These are phyloP conservation scores for Theropithecus gelada DNA, from an alignment of 2,113 vertebrate genomes.

Conservation along the genomic window DNA sequence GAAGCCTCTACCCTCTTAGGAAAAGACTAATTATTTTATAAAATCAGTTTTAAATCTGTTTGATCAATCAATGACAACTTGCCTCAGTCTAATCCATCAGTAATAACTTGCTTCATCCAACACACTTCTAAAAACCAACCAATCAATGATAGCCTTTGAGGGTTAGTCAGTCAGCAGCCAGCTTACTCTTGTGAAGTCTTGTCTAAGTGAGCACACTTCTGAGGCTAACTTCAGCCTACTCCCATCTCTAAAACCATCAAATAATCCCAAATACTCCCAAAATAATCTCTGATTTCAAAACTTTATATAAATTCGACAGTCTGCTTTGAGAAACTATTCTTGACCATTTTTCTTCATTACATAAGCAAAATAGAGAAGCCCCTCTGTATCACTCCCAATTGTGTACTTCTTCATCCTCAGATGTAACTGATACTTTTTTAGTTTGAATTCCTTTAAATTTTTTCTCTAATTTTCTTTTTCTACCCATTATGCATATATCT, in stretches of 20 bases:
- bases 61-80: background rate
- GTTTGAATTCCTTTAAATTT: background rate
- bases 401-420: background rate
- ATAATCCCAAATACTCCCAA: background rate
- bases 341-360: background rate
- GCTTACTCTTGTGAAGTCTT: background rate
- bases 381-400: background rate
- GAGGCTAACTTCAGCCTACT: background rate
- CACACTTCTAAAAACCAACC: background rate
- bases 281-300: background rate
- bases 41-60: background rate
- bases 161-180: background rate
- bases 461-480: background rate
- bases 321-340: background rate
- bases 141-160: background rate
- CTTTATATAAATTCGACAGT: background rate
- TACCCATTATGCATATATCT: background rate
- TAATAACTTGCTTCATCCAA: background rate
- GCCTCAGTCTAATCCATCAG: background rate
- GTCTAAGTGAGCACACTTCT: background rate
- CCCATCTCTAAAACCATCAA: background rate
- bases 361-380: background rate
- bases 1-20: background rate
- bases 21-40: conserved; percentile 1
- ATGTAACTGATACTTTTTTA: background rate